Evolutionary conservation across 2,113 vertebrate species (phyloP).

Genomic region (Paratilapia polleni): DNA sequence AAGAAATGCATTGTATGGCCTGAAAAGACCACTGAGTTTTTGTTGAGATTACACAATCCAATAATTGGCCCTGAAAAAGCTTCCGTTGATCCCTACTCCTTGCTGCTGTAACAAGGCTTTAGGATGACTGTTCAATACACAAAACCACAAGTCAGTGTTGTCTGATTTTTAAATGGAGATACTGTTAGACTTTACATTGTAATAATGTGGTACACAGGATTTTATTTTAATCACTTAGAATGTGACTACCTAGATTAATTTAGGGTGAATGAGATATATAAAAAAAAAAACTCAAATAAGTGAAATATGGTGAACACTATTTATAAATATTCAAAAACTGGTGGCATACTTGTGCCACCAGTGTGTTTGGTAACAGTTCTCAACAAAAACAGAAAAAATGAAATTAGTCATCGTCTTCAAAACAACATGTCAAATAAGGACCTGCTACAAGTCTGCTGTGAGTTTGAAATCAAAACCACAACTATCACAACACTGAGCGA

Average conservation of each 20-base stretch:
- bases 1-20: accelerated
- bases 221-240: too few relatives aligned
- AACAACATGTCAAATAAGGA: neutral
- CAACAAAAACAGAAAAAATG: neutral
- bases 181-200: too few relatives aligned
- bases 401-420: neutral
- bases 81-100: too few relatives aligned
- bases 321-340: neutral
- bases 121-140: too few relatives aligned
- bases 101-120: too few relatives aligned
- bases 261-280: too few relatives aligned
- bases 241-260: too few relatives aligned
- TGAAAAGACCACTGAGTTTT: neutral
- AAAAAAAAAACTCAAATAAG: neutral
- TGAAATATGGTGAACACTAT: neutral
- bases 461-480: neutral
- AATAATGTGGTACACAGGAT: too few relatives aligned
- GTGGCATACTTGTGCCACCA: neutral
- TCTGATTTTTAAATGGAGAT: too few relatives aligned
- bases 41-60: too few relatives aligned
- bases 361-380: neutral
- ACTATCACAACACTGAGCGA: neutral
- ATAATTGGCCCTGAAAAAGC: too few relatives aligned
- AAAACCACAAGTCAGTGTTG: too few relatives aligned
- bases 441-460: neutral